Base-by-base conservation (phyloP, 2,888 invertebrate species). In the Willowsia nigromaculata region DNA sequence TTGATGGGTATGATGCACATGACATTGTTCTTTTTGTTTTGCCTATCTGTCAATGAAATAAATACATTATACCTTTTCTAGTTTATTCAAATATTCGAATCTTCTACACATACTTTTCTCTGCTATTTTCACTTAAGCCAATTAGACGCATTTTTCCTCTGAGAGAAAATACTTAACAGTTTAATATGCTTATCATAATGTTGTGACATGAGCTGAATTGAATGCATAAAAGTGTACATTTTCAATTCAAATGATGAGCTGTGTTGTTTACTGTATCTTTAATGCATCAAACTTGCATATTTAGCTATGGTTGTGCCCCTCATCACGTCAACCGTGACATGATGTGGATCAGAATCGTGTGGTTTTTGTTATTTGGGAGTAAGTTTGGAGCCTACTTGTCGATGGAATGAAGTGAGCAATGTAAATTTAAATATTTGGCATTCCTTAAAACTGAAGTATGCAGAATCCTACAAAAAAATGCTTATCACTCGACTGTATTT, bases 241-340 rank as follows among this genome's bases (percentile, higher is more conserved):
- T 71, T 30, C 33, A n/a, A 22, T 68, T 83, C n/a, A 43, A 83
- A 83, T 27, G 82, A 84, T 71, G 71, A 84, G 84, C 84, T 37
- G 74, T 71, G 27, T 85, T 68, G 40, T 83, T 59, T 62, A 76
- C 47, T 33, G 11, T 76, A 76, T 76, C 59, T 85, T 33, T 43
- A 76, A 59, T 50, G 37, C 37, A 84, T 84, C 76, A 15, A 18
- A 78, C 9, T 6, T 30, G 27, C 22, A 18, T 59, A 22, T 25
- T 47, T 6, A n/a, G 53, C 71, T 86, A 47, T 81, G 80, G 87
- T 33, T 87, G 68, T 68, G 85, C 74, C 74, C 85, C 81, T 81
- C 87, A 81, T 87, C 87, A 87, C 87, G 80, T 87, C 80, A 87
- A 43, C 71, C 87, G 71, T 87, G 87, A 87, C 87, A 87, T 81